Evolutionary conservation across 2,888 invertebrate genomes (phyloP).

Genomic region (Chrysolina americana): DNA sequence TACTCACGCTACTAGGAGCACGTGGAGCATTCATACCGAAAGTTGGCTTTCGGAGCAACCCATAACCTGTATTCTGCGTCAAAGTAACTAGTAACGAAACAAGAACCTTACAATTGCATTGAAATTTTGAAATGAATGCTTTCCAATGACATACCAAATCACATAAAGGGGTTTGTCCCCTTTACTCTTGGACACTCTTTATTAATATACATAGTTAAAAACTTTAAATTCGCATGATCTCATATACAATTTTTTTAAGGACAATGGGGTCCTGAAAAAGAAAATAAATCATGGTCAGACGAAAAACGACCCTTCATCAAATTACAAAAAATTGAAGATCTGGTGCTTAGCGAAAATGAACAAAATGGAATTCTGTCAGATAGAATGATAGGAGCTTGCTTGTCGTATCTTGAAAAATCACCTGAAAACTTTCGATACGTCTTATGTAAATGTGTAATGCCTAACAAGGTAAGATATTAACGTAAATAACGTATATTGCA

Average conservation of each 20-base stretch:
- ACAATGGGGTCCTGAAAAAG: background rate
- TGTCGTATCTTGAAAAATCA: conserved; percentile 72
- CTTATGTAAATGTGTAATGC: conserved; percentile 71
- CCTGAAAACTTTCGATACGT: conserved; percentile 73
- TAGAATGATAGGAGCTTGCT: conserved; percentile 71
- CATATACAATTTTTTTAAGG: background rate
- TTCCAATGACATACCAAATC: too few relatives aligned
- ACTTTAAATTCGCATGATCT: background rate
- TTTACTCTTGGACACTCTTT: too few relatives aligned
- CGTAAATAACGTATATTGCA: background rate
- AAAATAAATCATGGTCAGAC: conserved; percentile 52
- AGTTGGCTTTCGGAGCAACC: too few relatives aligned
- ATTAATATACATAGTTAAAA: too few relatives aligned
- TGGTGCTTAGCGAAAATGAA: conserved; percentile 53
- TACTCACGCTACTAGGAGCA: too few relatives aligned
- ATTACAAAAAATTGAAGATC: conserved; percentile 49
- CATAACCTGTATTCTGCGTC: too few relatives aligned
- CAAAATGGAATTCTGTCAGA: conserved; percentile 71
- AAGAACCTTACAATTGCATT: too few relatives aligned
- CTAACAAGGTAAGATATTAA: conserved; percentile 42
- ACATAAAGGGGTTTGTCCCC: too few relatives aligned
- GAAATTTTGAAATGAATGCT: too few relatives aligned
- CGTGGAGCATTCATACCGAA: too few relatives aligned
- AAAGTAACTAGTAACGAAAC: too few relatives aligned
- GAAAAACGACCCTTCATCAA: conserved; percentile 45